A percentile compares a stretch with the other conserved stretches of the same genome.
Evolutionary conservation across 1,140 invertebrate species (phyloP).

Genomic region (Hylyphantes graminicola): DNA sequence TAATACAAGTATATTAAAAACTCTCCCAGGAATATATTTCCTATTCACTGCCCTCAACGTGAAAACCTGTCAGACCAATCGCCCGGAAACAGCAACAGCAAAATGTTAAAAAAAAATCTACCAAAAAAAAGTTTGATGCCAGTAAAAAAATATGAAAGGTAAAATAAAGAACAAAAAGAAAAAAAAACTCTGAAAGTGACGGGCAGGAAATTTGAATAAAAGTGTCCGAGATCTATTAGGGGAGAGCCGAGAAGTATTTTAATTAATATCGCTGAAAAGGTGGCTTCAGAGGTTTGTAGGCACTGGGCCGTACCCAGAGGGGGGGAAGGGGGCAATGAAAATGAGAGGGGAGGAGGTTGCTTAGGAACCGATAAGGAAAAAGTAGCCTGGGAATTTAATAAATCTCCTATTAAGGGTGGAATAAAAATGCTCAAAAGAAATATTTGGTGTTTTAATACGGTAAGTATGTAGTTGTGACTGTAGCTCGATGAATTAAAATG

Average conservation of each 20-base stretch:
- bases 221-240: constrained; percentile 52
- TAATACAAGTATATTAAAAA: too few species aligned
- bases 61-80: constrained; percentile 29
- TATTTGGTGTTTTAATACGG: background rate
- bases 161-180: constrained; percentile 19
- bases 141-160: constrained; percentile 10
- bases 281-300: constrained; percentile 14
- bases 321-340: background rate
- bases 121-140: background rate
- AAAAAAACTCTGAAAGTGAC: constrained; percentile 38
- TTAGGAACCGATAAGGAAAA: constrained; percentile 10
- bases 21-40: too few species aligned
- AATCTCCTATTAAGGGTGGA: constrained; percentile 30
- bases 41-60: background rate
- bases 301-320: background rate
- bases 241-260: constrained; percentile 27
- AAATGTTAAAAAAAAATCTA: background rate
- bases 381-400: constrained; percentile 35
- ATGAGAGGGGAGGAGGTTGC: background rate
- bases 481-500: too few species aligned
- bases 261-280: constrained; percentile 55
- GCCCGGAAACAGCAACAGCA: background rate
- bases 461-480: too few species aligned
- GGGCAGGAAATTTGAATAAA: constrained; percentile 47
- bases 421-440: constrained; percentile 13